Base-by-base conservation (phyloP, 2,113 vertebrate genomes). In the Osmerus mordax region DNA sequence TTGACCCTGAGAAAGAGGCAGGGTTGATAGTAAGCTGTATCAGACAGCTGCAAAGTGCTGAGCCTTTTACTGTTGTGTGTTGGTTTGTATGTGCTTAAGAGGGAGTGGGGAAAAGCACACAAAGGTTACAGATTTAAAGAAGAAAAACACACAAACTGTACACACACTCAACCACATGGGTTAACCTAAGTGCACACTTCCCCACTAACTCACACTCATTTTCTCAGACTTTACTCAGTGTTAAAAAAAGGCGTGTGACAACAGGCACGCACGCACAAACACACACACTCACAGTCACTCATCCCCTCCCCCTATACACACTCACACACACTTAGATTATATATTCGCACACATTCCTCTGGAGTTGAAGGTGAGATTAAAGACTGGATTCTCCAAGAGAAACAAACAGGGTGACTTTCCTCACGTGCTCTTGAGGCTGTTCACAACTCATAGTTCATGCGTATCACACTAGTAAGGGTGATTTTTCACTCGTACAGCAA, bases 381-480 rank as follows among this genome's bases (percentile, higher is more conserved):
- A 47, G 51, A 54, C 5, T 8, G 19, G 18, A 29, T 64, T 11
- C 25, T 23, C 1, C 28, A 23, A 58, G 67, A 53, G 41, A 41
- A 2, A 56, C 4, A 15, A 6, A 56, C 15, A 1, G 15, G n/a
- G 3, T 56, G 54, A 56, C 14, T 56, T 13, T 64, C 29, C 14
- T 29, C 16, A 32, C 14, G 3, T 15, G 68, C 47, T 55, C 18
- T 18, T 14, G 29, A 54, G 52, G 52, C 66, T 21, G 62, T 64
- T 36, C 36, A 68, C 21, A 25, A 23, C 70, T 76, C 73, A 2
- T 64, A 32, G 41, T 23, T 12, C 15, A 59, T 80, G 73, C 25
- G 58, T 55, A 69, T 81, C 75, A 72, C 75, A 74, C 51, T 29
- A 8, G 76, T 29, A 62, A 13, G 51, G 18, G 21, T 75, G 25